Evolutionary conservation across 2,113 vertebrate genomes (phyloP).

Genomic region (Columba livia): DNA sequence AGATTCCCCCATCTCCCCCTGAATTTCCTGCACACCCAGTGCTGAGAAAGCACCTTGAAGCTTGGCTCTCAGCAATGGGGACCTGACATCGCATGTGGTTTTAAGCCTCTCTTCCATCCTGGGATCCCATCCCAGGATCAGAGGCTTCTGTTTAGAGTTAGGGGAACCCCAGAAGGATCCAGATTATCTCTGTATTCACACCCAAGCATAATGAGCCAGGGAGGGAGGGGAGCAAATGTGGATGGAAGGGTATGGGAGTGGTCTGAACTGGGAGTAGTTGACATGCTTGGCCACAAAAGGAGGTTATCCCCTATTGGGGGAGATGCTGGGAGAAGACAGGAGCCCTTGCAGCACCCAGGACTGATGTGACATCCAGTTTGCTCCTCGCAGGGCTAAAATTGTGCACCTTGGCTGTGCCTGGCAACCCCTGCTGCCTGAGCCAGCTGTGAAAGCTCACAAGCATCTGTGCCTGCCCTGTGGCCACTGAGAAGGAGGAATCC

Average conservation of each 20-base stretch:
- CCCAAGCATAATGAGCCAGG: not conserved
- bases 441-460: constrained; percentile 2
- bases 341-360: not conserved
- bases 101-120: not conserved
- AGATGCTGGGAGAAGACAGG: not conserved
- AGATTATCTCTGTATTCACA: not conserved
- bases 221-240: not conserved
- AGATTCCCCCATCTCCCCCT: not conserved
- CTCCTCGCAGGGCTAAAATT: not conserved
- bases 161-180: not conserved
- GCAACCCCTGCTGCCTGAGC: not conserved
- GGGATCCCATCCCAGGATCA: not conserved
- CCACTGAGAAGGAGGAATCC: not conserved
- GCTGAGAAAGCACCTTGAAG: not conserved
- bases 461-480: not conserved
- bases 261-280: not conserved
- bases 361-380: not conserved
- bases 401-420: not conserved
- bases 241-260: not conserved
- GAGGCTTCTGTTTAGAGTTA: not conserved
- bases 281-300: accelerated
- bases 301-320: accelerated
- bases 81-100: not conserved
- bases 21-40: accelerated
- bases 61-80: not conserved